These are phyloP conservation scores for Drosophila kanapiae DNA, from an alignment of 1,140 invertebrate species.

Conservation along the genomic window DNA sequence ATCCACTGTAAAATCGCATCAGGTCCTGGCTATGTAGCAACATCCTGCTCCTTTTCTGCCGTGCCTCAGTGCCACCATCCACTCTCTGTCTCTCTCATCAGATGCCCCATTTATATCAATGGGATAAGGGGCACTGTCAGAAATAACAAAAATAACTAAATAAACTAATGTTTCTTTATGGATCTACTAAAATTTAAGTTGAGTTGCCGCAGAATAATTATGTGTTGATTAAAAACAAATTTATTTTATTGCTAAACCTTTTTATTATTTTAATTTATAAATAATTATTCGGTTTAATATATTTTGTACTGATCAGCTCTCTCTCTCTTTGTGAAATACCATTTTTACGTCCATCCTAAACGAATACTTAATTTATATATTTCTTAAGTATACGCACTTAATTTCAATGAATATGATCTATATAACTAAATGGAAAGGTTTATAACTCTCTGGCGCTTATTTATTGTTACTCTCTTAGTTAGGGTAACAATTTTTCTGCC, in stretches of 20 bases:
- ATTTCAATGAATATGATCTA: neutral
- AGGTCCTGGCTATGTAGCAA: constrained; percentile 4
- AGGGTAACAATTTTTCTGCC: neutral
- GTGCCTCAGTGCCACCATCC: neutral
- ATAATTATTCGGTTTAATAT: too few species aligned
- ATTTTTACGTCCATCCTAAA: neutral
- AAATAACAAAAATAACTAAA: constrained; percentile 17
- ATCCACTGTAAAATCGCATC: constrained; percentile 5
- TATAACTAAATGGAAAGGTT: neutral
- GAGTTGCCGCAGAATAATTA: too few species aligned
- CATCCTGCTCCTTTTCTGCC: neutral
- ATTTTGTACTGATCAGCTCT: too few species aligned
- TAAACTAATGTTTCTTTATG: too few species aligned
- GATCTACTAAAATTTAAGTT: too few species aligned
- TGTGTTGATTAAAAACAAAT: too few species aligned
- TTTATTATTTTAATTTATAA: too few species aligned
- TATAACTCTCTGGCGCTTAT: neutral
- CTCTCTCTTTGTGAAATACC: too few species aligned
- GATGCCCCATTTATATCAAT: constrained; percentile 65
- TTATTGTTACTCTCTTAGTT: neutral
- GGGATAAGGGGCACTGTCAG: constrained; percentile 46
- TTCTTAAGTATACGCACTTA: neutral
- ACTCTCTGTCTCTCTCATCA: constrained; percentile 5
- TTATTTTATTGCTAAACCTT: too few species aligned
- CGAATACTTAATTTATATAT: neutral